These are phyloP conservation scores for Pristionchus mayeri DNA, from an alignment of 2,888 invertebrate species.

Conservation along the genomic window DNA sequence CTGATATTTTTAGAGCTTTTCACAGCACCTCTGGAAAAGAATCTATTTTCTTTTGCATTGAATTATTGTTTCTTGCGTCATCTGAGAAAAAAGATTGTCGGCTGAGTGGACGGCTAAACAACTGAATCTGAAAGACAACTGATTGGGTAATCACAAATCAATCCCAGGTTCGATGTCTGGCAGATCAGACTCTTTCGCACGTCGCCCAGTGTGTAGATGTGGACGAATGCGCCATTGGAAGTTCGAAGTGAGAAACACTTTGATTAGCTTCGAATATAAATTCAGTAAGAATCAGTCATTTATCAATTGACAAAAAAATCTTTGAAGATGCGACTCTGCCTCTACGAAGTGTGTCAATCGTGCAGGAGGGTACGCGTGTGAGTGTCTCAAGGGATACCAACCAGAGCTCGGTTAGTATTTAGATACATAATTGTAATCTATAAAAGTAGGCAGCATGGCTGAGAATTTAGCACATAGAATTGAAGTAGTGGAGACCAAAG, in stretches of 20 bases:
- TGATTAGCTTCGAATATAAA: background rate
- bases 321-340: conserved; percentile 31
- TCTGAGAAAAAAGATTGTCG: no score
- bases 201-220: conserved; percentile 72
- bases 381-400: conserved; percentile 72
- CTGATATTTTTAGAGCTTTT: no score
- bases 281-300: no score
- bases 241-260: background rate
- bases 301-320: background rate
- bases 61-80: no score
- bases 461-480: no score
- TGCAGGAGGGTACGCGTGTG: conserved; percentile 74
- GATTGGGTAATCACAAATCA: no score
- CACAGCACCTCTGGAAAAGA: no score
- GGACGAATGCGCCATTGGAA: conserved; percentile 69
- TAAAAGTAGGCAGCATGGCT: no score
- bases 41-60: no score
- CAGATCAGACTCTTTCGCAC: conserved; percentile 74
- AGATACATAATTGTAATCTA: background rate
- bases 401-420: conserved; percentile 68
- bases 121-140: no score
- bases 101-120: no score
- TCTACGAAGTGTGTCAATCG: conserved; percentile 72
- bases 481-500: no score
- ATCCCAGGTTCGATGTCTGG: conserved; percentile 67